Evolutionary conservation across 2,888 invertebrate species (phyloP), one percentile per base, ranked within the genome.

Genomic region (Leptopilina drosophilae): DNA sequence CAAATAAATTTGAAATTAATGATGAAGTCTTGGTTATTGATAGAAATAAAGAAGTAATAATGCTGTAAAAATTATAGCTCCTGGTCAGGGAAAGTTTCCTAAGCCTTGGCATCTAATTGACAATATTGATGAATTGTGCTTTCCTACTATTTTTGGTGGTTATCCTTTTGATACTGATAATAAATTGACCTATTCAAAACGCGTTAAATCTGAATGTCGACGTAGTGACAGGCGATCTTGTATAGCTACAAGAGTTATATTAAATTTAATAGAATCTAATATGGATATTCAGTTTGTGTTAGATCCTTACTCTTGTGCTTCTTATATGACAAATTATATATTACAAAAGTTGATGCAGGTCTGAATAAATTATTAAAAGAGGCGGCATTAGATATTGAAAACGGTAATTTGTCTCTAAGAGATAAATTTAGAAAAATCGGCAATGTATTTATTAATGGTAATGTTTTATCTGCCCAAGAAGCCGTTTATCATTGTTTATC

Each of bases 11-110:
- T 40, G 46, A 77, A n/a, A 2, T 26, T 1, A 78, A 78, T 76
- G 85, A 84, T 53, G 83, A 85, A 81, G 84, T 85, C 26, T 66
- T 84, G 64, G 11, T 84, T 26, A 49, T 84, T 7, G 77, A 84
- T 79, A 81, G 78, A 64, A 84, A 86, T 80, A 76, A 81, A 73
- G 77, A 82, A 46, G 15, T 76, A 65, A 64, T 75, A 77, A 82
- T 33, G 49, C 80, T 20, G 77, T 84, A 5, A 85, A 86, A 56
- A 85, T n/a, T 12, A 42, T 42, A 7, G 42, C 88, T 8, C 86
- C 87, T 8, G 87, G 86, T 1, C 86, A 88, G 83, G 82, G 80
- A 20, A 81, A 86, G 78, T 56, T 59, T n/a, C 87, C 88, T 5
- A 66, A 87, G 4, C 82, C 85, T 4, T 82, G 88, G 79, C 79